Percentiles rank a stretch among this genome's conserved stretches.
Conservation (phyloP, 2,797 vertebrate genomes). For the Valencia hispanica region DNA sequence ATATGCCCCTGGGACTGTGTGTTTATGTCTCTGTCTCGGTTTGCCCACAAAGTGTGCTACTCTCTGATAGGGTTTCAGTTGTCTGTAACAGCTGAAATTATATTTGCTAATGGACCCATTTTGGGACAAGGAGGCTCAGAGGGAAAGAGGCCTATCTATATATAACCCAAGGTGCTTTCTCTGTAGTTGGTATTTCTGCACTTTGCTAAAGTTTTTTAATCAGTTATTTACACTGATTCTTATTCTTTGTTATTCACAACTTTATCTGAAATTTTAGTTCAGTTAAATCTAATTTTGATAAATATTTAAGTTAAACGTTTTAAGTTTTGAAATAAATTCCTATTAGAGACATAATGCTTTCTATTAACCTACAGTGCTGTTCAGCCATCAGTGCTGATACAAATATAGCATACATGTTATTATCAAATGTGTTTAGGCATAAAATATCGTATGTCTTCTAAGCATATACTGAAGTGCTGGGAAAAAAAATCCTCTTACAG, state of each 20-base stretch:
- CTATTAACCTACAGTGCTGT: background rate
- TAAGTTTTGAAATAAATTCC: conserved; percentile 13
- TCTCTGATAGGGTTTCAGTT: conserved; percentile 67
- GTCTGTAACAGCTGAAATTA: conserved; percentile 75
- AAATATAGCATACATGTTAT: background rate
- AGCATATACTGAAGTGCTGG: too few species aligned
- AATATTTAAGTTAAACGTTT: conserved; percentile 22
- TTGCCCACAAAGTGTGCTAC: conserved; percentile 38
- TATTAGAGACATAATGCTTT: conserved; percentile 22
- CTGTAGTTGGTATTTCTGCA: conserved; percentile 48
- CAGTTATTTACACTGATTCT: conserved; percentile 17
- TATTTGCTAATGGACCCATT: conserved; percentile 74
- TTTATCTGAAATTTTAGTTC: conserved; percentile 12
- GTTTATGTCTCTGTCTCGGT: conserved; percentile 20
- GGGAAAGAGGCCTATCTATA: conserved; percentile 66
- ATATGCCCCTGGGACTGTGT: conserved; percentile 21
- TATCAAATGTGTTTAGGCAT: background rate
- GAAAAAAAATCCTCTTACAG: too few species aligned
- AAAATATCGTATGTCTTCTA: too few species aligned
- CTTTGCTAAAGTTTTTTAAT: conserved; percentile 41
- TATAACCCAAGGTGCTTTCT: conserved; percentile 61
- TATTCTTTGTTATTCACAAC: conserved; percentile 38
- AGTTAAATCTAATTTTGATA: conserved; percentile 17
- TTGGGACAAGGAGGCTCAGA: conserved; percentile 63
- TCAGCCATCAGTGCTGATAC: background rate